Evolutionary conservation across 2,797 vertebrate genomes (phyloP).

Genomic region (Helarctos malayanus): DNA sequence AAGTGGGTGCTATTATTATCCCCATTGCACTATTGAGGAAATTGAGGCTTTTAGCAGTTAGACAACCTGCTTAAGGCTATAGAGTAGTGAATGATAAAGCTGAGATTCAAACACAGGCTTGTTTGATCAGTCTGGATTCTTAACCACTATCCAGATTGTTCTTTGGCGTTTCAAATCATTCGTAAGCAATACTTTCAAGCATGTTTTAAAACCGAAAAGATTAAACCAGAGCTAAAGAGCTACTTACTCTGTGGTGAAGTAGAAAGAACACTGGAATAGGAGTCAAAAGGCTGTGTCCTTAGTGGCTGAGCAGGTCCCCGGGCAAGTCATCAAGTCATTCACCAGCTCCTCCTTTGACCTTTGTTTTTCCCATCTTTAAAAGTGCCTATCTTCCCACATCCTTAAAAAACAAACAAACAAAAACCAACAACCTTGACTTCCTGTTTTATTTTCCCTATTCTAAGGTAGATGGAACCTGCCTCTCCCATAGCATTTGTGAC

Average conservation of each 20-base stretch:
- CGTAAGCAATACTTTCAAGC: constrained; percentile 52
- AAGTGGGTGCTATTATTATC: neutral
- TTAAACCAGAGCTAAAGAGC: constrained; percentile 19
- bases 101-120: neutral
- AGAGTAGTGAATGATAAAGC: neutral
- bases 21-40: neutral
- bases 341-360: neutral
- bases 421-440: constrained; percentile 43
- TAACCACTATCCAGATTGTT: constrained; percentile 1
- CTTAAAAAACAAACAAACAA: constrained; percentile 75
- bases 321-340: neutral
- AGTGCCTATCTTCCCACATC: neutral
- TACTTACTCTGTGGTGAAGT: constrained; percentile 27
- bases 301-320: neutral
- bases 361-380: neutral
- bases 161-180: constrained; percentile 32
- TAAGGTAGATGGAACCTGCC: constrained; percentile 73
- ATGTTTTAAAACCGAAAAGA: constrained; percentile 63
- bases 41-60: neutral
- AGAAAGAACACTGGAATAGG: neutral
- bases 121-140: neutral
- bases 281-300: neutral
- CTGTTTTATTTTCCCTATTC: constrained; percentile 33
- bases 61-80: neutral
- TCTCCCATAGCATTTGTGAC: constrained; percentile 83